Percentiles rank a stretch among this genome's conserved stretches.
phyloP scores from a whole-genome alignment of 1,140 invertebrate species.

The Tenebrio molitor region DNA sequence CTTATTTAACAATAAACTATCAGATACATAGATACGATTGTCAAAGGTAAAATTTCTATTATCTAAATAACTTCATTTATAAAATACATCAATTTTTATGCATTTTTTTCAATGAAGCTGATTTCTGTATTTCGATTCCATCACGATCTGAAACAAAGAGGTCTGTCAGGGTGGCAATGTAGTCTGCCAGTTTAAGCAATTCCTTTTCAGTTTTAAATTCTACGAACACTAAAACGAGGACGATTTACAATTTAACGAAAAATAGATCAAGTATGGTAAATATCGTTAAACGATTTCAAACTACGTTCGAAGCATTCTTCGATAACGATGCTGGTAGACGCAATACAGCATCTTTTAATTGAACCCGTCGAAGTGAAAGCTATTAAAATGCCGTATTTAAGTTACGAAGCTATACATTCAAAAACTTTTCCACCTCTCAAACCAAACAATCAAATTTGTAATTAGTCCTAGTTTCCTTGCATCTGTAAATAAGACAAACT shows the following conservation, averaged over 20 bases:
- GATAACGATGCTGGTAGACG: too few relatives aligned
- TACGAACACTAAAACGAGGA: too few relatives aligned
- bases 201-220: too few relatives aligned
- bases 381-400: neutral
- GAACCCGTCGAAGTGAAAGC: neutral
- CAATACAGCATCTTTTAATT: neutral
- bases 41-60: slow-evolving; percentile 33
- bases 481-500: slow-evolving; percentile 30
- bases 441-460: slow-evolving; percentile 34
- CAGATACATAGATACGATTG: slow-evolving; percentile 44
- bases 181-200: too few relatives aligned
- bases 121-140: slow-evolving; percentile 7
- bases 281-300: too few relatives aligned
- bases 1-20: slow-evolving; percentile 40
- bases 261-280: too few relatives aligned
- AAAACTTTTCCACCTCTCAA: slow-evolving; percentile 14
- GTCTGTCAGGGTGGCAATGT: too few relatives aligned
- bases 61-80: slow-evolving; percentile 28
- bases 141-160: slow-evolving; percentile 23
- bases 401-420: neutral
- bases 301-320: too few relatives aligned
- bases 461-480: slow-evolving; percentile 22
- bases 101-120: neutral
- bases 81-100: slow-evolving; percentile 2
- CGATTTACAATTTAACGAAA: too few relatives aligned